Evolutionary conservation across 2,113 vertebrate species (phyloP), one percentile per base, ranked within the genome.

Genomic region (Ciconia stormi): DNA sequence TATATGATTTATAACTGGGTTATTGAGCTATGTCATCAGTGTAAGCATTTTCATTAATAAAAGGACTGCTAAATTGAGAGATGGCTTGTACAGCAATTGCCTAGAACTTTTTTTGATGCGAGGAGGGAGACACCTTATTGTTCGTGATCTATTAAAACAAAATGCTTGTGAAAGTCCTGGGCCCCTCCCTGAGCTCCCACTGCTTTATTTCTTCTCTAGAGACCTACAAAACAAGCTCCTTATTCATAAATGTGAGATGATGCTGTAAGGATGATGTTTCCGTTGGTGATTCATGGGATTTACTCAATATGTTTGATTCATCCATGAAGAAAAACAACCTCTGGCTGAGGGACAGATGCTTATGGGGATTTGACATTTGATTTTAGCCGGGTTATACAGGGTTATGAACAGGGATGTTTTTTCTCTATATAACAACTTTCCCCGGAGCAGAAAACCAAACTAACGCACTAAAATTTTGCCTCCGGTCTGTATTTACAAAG

Each of bases 201-300:
- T 59, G 32, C 55, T 95, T 89, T 72, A 72, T 95, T 82, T 83
- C 81, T 92, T 56, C 91, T 90, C 94, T 44, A 36, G 82, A 61
- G 93, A 89, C 52, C 71, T 89, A 72, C 89, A 82, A 93, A 95
- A 96, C 93, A 97, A 96, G 93, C 52, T 95, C 80, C 90, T 83
- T 78, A 96, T 96, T 97, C 95, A 97, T 96, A 96, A 72, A 82
- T 84, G 59, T 80, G 92, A 93, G 92, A 89, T 93, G 95, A 84
- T 95, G 88, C 92, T 91, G 90, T 90, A 83, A 95, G 90, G 96
- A 83, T 95, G 93, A 95, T 90, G 93, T 97, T 97, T 96, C 95
- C 58, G 16, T 55, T 87, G 88, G 86, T 97, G 96, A 97, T 96
- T 97, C 94, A 97, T 95, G 70, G 89, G 90, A 94, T 97, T 96